Conservation (phyloP, 2,797 vertebrate genomes). For the Poeciliopsis presidionis region DNA sequence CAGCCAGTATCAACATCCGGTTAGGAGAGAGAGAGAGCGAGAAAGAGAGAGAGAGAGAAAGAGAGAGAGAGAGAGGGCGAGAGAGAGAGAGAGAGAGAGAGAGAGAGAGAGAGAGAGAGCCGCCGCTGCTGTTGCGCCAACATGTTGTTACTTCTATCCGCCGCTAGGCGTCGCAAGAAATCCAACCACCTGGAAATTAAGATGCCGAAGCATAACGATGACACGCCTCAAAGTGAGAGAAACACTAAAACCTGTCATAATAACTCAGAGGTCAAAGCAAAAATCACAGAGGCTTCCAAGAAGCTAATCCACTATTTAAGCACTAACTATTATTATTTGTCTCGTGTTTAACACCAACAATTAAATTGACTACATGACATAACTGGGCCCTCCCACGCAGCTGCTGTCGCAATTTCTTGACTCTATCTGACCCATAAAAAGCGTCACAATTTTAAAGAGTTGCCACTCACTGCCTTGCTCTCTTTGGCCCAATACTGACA, state of each 20-base stretch:
- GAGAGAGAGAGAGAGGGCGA: too few relatives aligned
- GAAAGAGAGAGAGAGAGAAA: too few relatives aligned
- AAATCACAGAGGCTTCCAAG: background rate
- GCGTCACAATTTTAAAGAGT: too few relatives aligned
- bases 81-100: too few relatives aligned
- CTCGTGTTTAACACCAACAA: background rate
- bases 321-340: background rate
- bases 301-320: background rate
- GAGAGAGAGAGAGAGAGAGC: too few relatives aligned
- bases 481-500: too few relatives aligned
- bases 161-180: slow-evolving; percentile 54
- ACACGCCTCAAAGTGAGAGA: background rate
- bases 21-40: slow-evolving; percentile 32
- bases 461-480: too few relatives aligned
- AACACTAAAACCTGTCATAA: background rate
- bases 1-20: slow-evolving; percentile 77
- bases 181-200: background rate
- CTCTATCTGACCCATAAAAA: too few relatives aligned
- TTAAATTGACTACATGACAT: background rate
- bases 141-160: background rate
- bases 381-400: too few relatives aligned
- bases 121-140: background rate
- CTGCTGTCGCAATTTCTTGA: too few relatives aligned
- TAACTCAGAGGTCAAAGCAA: background rate
- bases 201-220: background rate